Evolutionary conservation across 2,113 vertebrate species (phyloP), one percentile per base, ranked within the genome.

Genomic region (Phocoena phocoena): DNA sequence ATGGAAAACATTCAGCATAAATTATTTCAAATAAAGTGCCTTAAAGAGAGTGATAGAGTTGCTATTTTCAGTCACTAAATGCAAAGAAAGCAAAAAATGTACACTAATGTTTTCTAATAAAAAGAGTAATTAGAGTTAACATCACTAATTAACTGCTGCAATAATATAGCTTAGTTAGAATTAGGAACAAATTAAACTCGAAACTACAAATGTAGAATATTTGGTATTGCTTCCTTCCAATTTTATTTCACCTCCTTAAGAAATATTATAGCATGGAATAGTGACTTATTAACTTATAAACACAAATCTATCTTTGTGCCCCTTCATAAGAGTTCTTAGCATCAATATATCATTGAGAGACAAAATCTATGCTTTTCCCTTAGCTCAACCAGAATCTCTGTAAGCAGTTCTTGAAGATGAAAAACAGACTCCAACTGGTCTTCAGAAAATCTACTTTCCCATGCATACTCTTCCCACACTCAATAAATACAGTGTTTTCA

Each of bases 281-380:
- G 85, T 73, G 96, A 73, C 41, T 50, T 89, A 93, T 84, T 86
- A 86, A 97, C 31, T 95, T 96, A 89, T 58, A 98, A 95, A 63
- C 76, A 95, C 41, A 97, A 98, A 98, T 92, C 47, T 90, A 91
- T 97, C 97, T 97, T 97, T 96, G 82, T 95, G 63, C 38, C 25
- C 91, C 70, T 98, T 87, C 84, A 4, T 90, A 79, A 1, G 31
- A 83, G 33, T 84, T 96, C 68, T 97, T 93, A 76, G 31, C 67
- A 97, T 85, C 70, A 95, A 50, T 98, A 97, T 41, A 90, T 95
- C 98, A 97, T 3, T 96, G 71, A 97, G 95, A 98, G 95, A 98
- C 79, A 95, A 94, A 98, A 95, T 95, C 84, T 93, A 33, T 96
- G 83, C 77, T 95, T 97, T 87, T 31, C 20, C 84, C 88, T 77